phyloP scores from a whole-genome alignment of 2,113 vertebrate genomes.

The Capricornis sumatraensis region DNA sequence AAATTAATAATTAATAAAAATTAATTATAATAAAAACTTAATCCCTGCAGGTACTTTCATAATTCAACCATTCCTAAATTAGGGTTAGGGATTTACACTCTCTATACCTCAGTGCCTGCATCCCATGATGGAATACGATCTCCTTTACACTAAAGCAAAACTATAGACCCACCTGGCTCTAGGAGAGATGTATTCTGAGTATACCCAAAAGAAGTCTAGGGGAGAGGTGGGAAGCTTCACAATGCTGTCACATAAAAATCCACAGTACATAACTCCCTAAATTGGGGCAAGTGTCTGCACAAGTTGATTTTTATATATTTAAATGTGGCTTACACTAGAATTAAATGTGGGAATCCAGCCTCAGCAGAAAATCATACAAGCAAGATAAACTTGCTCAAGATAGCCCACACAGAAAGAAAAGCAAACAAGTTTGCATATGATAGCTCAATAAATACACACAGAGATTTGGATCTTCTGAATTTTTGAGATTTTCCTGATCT shows the following conservation, averaged over 20 bases:
- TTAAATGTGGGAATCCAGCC: not conserved
- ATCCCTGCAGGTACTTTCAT: not conserved
- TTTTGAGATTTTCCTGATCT: not conserved
- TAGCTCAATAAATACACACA: not conserved
- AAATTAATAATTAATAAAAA: not conserved
- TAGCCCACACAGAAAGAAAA: not conserved
- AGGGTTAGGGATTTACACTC: not conserved
- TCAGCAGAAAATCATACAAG: not conserved
- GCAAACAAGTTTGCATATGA: not conserved
- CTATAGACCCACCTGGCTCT: not conserved
- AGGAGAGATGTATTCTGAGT: not conserved
- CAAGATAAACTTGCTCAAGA: not conserved
- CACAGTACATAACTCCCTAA: not conserved
- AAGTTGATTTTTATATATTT: slow-evolving; percentile 5
- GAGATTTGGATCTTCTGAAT: not conserved
- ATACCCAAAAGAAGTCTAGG: not conserved
- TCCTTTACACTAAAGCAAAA: not conserved
- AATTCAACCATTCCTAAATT: not conserved
- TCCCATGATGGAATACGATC: not conserved
- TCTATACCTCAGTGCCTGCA: not conserved
- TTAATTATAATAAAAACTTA: not conserved
- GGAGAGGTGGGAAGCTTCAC: not conserved
- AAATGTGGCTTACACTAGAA: not conserved
- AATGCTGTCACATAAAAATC: not conserved
- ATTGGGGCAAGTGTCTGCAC: not conserved